Conservation (phyloP, 2,113 vertebrate genomes). For the Spilogale gracilis region DNA sequence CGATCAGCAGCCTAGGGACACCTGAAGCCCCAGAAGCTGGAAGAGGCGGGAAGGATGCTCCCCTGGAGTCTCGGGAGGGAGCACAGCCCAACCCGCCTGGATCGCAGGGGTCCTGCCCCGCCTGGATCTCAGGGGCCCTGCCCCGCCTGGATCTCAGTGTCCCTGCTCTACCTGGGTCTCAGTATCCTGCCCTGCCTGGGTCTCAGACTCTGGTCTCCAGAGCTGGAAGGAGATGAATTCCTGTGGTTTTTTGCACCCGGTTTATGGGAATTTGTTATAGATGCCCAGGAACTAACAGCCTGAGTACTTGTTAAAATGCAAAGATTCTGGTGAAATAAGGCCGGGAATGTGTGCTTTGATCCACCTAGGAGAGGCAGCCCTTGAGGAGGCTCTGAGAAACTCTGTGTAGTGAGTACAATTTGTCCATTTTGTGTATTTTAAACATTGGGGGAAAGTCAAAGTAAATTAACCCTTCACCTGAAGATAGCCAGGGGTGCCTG, state of each 20-base stretch:
- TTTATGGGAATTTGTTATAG: not conserved
- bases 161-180: too few relatives aligned
- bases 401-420: not conserved
- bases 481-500: not conserved
- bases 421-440: too few relatives aligned
- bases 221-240: accelerated
- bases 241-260: too few relatives aligned
- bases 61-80: not conserved
- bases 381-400: not conserved
- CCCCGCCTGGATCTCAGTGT: not conserved
- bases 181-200: not conserved
- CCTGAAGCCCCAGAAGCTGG: not conserved
- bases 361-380: not conserved
- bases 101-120: too few relatives aligned
- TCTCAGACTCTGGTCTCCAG: not conserved
- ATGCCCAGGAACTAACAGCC: too few relatives aligned
- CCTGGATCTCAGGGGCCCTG: not conserved
- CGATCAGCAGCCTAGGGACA: not conserved
- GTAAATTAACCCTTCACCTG: not conserved
- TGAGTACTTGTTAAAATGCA: not conserved
- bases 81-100: not conserved
- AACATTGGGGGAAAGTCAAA: not conserved
- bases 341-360: not conserved
- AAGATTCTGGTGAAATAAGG: not conserved
- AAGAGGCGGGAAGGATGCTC: not conserved